Base-by-base conservation (phyloP, 2,797 vertebrate species). In the Nannoperca obscura region DNA sequence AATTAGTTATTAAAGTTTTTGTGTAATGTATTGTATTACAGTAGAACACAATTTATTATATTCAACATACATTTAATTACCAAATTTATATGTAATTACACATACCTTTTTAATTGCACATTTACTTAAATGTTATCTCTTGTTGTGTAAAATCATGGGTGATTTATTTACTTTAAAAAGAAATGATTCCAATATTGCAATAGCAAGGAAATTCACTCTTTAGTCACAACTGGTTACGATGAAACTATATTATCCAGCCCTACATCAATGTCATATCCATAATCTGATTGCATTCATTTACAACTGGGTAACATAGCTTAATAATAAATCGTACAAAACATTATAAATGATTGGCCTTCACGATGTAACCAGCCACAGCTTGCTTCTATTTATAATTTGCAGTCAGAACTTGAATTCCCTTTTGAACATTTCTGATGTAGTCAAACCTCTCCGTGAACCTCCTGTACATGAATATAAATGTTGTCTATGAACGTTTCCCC, bases 381-480 rank as follows among this genome's bases (percentile, higher is more conserved):
- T 53, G 14, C 15, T 30, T 63, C 3, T 20, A 19, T 36, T 60
- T 3, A 42, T 5, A 40, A 52, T 20, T 11, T 57, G 20, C 12
- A n/a, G 12, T 14, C 50, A 50, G 10, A 71, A 64, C 44, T 50
- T 44, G 40, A 3, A n/a, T 66, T 50, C 5, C 38, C 27, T 32
- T 46, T 19, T 46, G 13, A 62, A 57, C 30, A 68, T 44, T 32
- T 42, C 11, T 49, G n/a, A 20, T 68, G 36, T 9, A 46, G 54
- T 22, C 17, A 22, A 78, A 30, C 42, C 49, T 68, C 58, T 66
- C 2, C 7, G 24, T 73, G 61, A 78, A 79, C 52, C 50, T 58
- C 0, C 1, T 34, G 34, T 4, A 32, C 52, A 65, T 71, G 30
- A 74, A 63, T 54, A 62, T n/a, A 63, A 70, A 74, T 71, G 30